Conservation (phyloP, 2,797 vertebrate genomes). For the Brachymystax lenok region DNA sequence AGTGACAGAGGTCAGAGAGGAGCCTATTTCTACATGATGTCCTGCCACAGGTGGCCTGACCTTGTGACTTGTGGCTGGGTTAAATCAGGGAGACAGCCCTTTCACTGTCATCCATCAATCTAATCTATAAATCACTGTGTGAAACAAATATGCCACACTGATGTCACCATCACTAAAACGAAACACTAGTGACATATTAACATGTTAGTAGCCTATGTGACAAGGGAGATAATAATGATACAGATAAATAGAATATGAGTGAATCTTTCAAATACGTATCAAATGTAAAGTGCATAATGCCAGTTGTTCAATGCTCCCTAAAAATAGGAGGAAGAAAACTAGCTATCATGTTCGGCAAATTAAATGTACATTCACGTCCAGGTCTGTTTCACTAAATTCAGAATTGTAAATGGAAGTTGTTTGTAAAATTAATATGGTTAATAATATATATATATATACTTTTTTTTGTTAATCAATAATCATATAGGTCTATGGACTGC, state of each 20-base stretch:
- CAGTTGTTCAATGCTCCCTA: neutral
- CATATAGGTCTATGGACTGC: too few species aligned
- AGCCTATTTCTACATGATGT: conserved; percentile 19
- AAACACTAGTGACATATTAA: neutral
- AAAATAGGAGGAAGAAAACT: neutral
- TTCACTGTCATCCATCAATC: conserved; percentile 11
- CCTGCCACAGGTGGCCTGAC: conserved; percentile 42
- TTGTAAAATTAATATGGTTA: neutral
- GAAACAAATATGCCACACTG: conserved; percentile 13
- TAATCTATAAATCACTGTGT: conserved; percentile 16
- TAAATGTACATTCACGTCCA: neutral
- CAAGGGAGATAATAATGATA: neutral
- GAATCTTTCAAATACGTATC: neutral
- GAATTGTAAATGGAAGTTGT: neutral
- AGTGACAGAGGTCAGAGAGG: conserved; percentile 10
- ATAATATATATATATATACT: neutral
- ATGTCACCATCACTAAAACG: conserved; percentile 6
- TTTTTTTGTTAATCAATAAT: too few species aligned
- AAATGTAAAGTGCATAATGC: neutral
- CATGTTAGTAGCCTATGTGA: conserved; percentile 2
- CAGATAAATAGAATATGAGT: conserved; percentile 2
- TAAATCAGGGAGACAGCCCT: conserved; percentile 15
- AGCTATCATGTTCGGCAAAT: neutral
- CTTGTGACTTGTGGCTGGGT: conserved; percentile 18
- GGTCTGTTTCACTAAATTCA: neutral